Conservation (phyloP, 2,888 invertebrate species). For the Exephanes ischioxanthus region DNA sequence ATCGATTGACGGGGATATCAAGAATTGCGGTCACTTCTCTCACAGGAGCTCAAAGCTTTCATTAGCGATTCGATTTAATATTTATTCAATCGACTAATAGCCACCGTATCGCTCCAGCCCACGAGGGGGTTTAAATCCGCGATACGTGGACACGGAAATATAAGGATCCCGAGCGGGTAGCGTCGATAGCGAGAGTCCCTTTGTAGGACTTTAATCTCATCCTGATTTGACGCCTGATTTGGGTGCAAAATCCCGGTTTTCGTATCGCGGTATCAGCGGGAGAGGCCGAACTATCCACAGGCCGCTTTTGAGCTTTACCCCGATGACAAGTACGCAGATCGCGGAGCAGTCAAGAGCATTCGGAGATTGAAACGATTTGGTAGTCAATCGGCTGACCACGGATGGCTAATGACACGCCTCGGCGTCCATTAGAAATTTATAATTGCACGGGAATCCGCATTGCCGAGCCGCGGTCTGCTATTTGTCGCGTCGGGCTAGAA, state of each 20-base stretch:
- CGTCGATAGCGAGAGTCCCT: no score
- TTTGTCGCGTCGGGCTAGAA: not conserved
- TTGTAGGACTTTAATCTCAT: no score
- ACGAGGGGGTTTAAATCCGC: not conserved
- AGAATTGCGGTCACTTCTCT: not conserved
- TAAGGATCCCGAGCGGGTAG: no score
- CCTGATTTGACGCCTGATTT: no score
- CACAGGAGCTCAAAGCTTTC: not conserved
- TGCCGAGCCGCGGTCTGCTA: constrained; percentile 42
- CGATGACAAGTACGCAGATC: not conserved
- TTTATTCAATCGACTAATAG: not conserved
- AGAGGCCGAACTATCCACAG: not conserved
- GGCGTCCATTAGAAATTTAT: constrained; percentile 56
- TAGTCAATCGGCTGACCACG: not conserved
- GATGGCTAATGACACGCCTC: constrained; percentile 45
- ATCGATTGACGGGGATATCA: not conserved
- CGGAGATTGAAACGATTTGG: not conserved
- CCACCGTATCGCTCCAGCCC: not conserved
- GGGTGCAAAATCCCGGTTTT: no score
- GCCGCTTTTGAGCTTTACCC: not conserved
- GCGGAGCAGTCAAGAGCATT: not conserved
- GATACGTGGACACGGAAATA: no score
- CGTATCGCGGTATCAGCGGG: no score
- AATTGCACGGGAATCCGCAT: constrained; percentile 32
- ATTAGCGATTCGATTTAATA: not conserved